A percentile compares a stretch with the other conserved stretches of the same genome.
These are phyloP conservation scores for Shinisaurus crocodilurus DNA, from an alignment of 2,113 vertebrate genomes.

Conservation along the genomic window DNA sequence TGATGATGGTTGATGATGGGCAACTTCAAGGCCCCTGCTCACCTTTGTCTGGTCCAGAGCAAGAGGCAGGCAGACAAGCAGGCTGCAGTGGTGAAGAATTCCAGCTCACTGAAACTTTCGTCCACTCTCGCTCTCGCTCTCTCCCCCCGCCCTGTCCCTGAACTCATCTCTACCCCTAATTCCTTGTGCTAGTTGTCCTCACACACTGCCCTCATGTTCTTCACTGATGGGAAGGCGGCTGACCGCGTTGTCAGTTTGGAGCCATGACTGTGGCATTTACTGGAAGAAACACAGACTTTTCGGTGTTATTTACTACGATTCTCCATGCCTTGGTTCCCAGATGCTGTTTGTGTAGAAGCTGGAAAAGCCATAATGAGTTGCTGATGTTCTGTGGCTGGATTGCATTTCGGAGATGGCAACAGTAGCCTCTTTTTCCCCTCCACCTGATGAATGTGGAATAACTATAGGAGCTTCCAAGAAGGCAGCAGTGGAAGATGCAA, in stretches of 20 bases:
- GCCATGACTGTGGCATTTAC: background rate
- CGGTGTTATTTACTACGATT: constrained; percentile 6
- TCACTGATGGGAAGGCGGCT: background rate
- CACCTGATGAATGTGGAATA: background rate
- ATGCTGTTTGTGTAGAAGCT: constrained; percentile 25
- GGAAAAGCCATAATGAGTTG: background rate
- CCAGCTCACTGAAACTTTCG: background rate
- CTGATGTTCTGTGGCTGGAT: constrained; percentile 25
- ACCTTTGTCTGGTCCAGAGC: no score
- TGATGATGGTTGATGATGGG: no score
- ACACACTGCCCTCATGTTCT: background rate
- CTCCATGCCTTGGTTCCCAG: background rate
- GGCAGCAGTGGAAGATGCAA: background rate
- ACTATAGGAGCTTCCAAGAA: background rate
- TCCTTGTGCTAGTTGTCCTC: background rate
- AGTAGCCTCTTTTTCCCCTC: background rate
- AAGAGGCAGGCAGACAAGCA: no score
- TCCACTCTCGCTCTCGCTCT: background rate
- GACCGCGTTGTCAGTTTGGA: constrained; percentile 18
- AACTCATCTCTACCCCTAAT: background rate
- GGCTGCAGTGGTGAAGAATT: background rate
- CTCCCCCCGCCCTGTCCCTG: background rate
- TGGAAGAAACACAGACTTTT: background rate
- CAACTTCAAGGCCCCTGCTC: no score
- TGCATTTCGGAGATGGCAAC: constrained; percentile 12